These are phyloP conservation scores for Sarcophaga subvicina DNA, from an alignment of 2,888 invertebrate genomes.

Conservation along the genomic window DNA sequence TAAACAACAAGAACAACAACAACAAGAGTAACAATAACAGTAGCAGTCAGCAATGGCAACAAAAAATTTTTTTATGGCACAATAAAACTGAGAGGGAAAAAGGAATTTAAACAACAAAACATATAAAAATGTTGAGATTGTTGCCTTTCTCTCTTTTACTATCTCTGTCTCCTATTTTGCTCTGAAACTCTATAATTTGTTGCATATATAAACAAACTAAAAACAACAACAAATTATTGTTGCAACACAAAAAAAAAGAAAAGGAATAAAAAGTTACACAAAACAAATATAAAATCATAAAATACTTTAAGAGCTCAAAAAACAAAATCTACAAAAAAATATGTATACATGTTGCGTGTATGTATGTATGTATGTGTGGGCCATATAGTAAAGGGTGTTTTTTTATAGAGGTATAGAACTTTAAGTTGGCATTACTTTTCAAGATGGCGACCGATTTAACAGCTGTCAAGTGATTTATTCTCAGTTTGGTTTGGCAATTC, in stretches of 20 bases:
- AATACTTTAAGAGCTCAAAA: conserved; percentile 6
- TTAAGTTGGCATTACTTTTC: too few species aligned
- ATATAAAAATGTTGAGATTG: too few species aligned
- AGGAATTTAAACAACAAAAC: background rate
- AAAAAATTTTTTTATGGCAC: background rate
- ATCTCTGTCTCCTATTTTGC: too few species aligned
- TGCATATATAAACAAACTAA: background rate
- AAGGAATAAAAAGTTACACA: conserved; percentile 17
- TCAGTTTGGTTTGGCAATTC: too few species aligned
- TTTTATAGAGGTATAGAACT: too few species aligned
- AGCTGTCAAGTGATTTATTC: too few species aligned
- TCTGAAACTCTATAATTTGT: conserved; percentile 23
- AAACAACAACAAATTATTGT: conserved; percentile 12
- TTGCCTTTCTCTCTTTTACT: background rate
- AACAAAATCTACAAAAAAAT: conserved; percentile 12
- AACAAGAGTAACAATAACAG: background rate
- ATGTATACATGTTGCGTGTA: background rate
- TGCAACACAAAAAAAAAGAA: conserved; percentile 17
- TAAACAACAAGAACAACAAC: conserved; percentile 1
- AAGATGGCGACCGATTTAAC: too few species aligned
- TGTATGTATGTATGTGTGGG: too few species aligned
- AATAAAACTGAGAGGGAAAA: background rate
- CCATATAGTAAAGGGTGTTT: too few species aligned
- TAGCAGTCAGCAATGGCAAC: background rate
- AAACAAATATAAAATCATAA: background rate